These are phyloP conservation scores for Cantharis rufa DNA, from an alignment of 2,888 invertebrate genomes.

Conservation along the genomic window DNA sequence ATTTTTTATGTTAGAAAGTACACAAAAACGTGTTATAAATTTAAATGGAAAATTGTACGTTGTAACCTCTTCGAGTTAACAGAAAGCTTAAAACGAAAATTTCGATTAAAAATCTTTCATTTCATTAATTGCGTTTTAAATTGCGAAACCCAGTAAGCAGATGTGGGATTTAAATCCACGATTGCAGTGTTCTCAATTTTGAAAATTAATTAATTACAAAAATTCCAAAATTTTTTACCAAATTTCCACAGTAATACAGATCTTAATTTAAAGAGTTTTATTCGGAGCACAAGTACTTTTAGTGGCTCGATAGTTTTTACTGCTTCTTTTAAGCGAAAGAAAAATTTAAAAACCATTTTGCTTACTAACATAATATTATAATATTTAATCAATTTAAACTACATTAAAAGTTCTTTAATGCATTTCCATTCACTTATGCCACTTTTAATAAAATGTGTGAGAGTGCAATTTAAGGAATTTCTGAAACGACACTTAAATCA, in stretches of 20 bases:
- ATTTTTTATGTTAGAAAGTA: constrained; percentile 4
- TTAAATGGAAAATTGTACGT: background rate
- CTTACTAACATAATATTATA: no score
- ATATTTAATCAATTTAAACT: no score
- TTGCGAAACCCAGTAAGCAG: background rate
- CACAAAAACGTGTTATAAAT: background rate
- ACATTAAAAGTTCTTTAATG: background rate
- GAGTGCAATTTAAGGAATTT: constrained; percentile 15
- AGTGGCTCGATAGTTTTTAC: no score
- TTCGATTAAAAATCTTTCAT: background rate
- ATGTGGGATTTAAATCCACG: no score
- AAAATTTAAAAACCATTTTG: no score
- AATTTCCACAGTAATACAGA: no score
- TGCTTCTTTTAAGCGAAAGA: no score
- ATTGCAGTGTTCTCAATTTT: no score
- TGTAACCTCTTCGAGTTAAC: background rate
- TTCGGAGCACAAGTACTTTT: no score
- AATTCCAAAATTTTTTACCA: no score
- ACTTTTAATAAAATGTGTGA: background rate
- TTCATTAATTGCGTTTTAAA: background rate
- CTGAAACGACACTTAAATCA: constrained; percentile 1
- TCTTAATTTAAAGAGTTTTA: no score
- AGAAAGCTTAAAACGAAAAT: background rate
- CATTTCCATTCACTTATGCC: background rate
- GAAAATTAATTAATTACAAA: no score